Conservation (phyloP, 2,888 invertebrate genomes). For the Flexamia atlantica region DNA sequence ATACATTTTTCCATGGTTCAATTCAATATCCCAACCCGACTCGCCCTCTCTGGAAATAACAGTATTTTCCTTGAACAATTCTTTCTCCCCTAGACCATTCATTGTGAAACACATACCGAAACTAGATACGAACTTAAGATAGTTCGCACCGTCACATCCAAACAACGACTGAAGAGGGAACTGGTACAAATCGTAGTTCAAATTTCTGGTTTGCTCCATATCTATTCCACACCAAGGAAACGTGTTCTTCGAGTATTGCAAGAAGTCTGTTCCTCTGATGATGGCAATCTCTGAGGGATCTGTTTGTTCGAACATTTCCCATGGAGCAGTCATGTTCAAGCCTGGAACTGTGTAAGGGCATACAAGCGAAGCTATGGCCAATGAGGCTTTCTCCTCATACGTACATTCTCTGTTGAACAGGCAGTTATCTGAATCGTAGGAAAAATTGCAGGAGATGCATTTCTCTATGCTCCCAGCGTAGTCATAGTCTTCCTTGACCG, state of each 20-base stretch:
- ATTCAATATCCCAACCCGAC: neutral
- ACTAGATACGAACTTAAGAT: neutral
- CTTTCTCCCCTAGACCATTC: neutral
- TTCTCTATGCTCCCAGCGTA: neutral
- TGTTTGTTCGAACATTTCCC: neutral
- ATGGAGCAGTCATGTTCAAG: neutral
- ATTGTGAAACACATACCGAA: conserved; percentile 5
- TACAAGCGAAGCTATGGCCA: neutral
- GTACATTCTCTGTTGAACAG: neutral
- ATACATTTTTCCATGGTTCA: neutral
- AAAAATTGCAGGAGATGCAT: neutral
- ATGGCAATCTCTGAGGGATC: neutral
- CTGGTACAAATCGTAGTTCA: neutral
- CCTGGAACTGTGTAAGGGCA: neutral
- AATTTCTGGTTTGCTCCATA: neutral
- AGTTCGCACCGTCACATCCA: neutral
- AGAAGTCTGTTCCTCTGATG: neutral
- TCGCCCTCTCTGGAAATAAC: neutral
- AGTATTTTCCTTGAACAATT: neutral
- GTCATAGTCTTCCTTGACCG: neutral
- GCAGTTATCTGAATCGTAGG: neutral
- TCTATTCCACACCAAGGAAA: neutral
- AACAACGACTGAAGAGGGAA: too few relatives aligned
- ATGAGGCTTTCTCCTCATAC: neutral
- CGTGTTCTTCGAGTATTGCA: too few relatives aligned